phyloP scores from a whole-genome alignment of 1,140 invertebrate species.

The Bombus picipes region DNA sequence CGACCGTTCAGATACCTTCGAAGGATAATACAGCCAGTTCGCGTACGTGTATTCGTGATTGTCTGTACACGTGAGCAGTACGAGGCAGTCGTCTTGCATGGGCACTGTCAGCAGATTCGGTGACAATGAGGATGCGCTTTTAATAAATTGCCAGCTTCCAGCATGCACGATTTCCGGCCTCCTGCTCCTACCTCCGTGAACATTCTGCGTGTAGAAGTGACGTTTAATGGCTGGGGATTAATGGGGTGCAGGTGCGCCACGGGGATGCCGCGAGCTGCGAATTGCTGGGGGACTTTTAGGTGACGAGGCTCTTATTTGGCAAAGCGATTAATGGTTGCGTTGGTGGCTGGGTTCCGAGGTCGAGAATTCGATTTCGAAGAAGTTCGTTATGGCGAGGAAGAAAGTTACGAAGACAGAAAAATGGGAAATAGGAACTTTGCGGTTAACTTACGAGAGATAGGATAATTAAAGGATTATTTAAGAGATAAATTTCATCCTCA shows the following conservation, averaged over 20 bases:
- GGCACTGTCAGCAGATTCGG: conserved; percentile 73
- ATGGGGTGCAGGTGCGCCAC: conserved; percentile 18
- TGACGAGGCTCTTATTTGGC: conserved; percentile 8
- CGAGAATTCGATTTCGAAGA: background rate
- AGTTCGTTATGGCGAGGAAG: rapidly evolving
- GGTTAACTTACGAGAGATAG: background rate
- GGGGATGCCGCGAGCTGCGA: background rate
- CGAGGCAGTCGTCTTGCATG: conserved; percentile 30
- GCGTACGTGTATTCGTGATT: background rate
- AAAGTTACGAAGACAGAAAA: background rate
- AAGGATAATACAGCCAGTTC: background rate
- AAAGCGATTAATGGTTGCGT: background rate
- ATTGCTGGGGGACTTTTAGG: conserved; percentile 2
- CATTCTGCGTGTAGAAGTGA: conserved; percentile 28
- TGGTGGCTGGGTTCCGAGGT: background rate
- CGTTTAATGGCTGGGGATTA: conserved; percentile 52
- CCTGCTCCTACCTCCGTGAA: conserved; percentile 35
- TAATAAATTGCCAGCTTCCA: conserved; percentile 77
- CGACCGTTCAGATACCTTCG: background rate
- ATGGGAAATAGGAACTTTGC: background rate
- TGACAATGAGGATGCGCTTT: conserved; percentile 80
- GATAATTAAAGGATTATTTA: background rate
- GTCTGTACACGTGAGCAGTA: too few relatives aligned
- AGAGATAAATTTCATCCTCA: background rate
- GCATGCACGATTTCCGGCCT: conserved; percentile 68